Percentiles rank a stretch among this genome's conserved stretches.
Conservation (phyloP, 2,888 invertebrate genomes). For the Melanostoma mellinum region DNA sequence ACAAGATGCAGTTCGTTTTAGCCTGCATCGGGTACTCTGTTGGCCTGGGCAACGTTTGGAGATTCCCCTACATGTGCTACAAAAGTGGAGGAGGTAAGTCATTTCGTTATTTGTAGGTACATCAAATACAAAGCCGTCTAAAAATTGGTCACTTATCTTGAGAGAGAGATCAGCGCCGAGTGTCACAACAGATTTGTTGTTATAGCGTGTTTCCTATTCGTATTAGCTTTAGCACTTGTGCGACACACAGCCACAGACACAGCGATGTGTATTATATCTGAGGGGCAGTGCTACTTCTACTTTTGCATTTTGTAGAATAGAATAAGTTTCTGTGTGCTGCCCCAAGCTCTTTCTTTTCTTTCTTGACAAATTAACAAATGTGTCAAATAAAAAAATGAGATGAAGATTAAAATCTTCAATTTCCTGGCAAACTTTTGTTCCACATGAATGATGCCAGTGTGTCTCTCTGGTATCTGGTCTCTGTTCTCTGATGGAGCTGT, state of each 20-base stretch:
- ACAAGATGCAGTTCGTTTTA: conserved; percentile 93
- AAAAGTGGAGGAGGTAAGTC: conserved; percentile 93
- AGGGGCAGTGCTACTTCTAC: not conserved
- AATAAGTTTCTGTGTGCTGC: not conserved
- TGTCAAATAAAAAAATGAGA: conserved; percentile 68
- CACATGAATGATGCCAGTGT: conserved; percentile 33
- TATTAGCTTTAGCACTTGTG: conserved; percentile 55
- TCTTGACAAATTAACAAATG: conserved; percentile 56
- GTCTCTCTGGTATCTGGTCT: not conserved
- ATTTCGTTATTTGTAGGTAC: not conserved
- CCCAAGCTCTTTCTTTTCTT: conserved; percentile 4
- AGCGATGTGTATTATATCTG: not conserved
- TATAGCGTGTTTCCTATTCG: conserved; percentile 68
- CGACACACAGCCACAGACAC: conserved; percentile 4
- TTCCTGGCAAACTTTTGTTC: conserved; percentile 64
- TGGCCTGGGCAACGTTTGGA: conserved; percentile 94
- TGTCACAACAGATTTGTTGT: conserved; percentile 72
- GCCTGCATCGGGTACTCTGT: conserved; percentile 95
- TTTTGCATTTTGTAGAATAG: not conserved
- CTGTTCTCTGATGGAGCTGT: conserved; percentile 16
- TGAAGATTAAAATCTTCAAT: conserved; percentile 73
- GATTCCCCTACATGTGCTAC: conserved; percentile 96
- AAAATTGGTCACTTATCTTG: conserved; percentile 66
- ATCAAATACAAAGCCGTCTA: conserved; percentile 1
- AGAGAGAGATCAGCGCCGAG: conserved; percentile 61